Percentiles rank a stretch among this genome's conserved stretches.
Conservation (phyloP, 2,797 vertebrate genomes). For the Chaunax sp. region DNA sequence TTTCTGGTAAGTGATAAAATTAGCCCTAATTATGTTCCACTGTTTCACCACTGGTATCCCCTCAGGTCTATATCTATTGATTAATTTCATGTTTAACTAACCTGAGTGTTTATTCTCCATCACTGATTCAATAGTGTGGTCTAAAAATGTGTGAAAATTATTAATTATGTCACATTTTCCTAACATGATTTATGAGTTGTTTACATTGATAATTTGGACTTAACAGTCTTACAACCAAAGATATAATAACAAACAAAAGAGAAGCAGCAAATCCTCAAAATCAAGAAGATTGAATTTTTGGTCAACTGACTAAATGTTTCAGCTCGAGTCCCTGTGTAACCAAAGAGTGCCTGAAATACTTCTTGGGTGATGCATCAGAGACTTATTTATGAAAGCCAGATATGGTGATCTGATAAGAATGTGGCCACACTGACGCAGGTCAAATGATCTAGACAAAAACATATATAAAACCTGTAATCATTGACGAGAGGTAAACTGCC, state of each 20-base stretch:
- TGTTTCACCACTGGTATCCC: not conserved
- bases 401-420: not conserved
- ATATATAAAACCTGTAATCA: not conserved
- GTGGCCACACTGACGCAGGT: not conserved
- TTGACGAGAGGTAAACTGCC: not conserved
- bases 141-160: not conserved
- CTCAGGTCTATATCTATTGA: no score
- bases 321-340: not conserved
- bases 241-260: not conserved
- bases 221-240: not conserved
- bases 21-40: no score
- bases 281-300: not conserved
- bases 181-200: not conserved
- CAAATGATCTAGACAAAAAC: not conserved
- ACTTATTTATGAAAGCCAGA: not conserved
- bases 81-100: no score
- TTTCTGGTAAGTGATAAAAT: not conserved
- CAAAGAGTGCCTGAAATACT: not conserved
- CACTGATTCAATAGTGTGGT: not conserved
- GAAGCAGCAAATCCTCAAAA: not conserved
- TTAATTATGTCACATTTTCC: no score
- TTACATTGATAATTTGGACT: not conserved
- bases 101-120: no score
- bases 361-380: not conserved
- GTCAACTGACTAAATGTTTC: accelerated